Conservation (phyloP, 2,888 invertebrate genomes). For the Cryptocephalus primarius region DNA sequence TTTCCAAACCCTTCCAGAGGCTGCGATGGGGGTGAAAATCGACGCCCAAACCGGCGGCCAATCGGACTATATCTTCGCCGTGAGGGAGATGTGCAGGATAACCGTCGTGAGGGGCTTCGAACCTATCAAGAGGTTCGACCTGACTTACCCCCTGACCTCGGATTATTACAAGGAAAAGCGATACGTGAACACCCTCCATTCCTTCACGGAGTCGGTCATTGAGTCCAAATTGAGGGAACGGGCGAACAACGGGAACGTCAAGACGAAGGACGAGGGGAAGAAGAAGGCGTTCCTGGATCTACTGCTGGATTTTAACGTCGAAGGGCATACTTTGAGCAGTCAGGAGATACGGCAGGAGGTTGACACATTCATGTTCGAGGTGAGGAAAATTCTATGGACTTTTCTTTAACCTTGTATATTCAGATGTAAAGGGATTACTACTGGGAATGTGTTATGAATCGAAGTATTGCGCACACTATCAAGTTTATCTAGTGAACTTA, state of each 20-base stretch:
- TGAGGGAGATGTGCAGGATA: conserved; percentile 42
- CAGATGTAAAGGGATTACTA: too few species aligned
- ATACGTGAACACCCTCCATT: conserved; percentile 33
- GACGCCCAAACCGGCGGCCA: conserved; percentile 59
- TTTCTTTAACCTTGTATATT: too few species aligned
- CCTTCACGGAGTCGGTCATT: conserved; percentile 47
- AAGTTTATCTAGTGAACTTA: too few species aligned
- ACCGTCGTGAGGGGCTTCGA: conserved; percentile 24
- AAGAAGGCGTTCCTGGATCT: conserved; percentile 60
- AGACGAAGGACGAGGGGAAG: conserved; percentile 24
- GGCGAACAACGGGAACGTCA: conserved; percentile 2
- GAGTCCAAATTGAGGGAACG: conserved; percentile 7
- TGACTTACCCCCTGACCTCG: conserved; percentile 40
- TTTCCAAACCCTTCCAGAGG: conserved; percentile 50
- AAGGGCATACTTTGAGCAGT: conserved; percentile 47
- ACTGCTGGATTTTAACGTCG: conserved; percentile 43
- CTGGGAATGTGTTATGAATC: too few species aligned
- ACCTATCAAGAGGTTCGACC: conserved; percentile 42
- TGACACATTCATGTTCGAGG: conserved; percentile 65
- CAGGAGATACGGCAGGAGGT: conserved; percentile 56
- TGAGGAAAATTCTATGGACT: conserved; percentile 22
- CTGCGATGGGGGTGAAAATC: conserved; percentile 70
- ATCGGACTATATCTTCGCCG: conserved; percentile 61
- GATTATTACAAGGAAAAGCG: conserved; percentile 47
- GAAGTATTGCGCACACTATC: too few species aligned